phyloP scores from a whole-genome alignment of 1,140 invertebrate species.

The Archivesica marissinica region DNA sequence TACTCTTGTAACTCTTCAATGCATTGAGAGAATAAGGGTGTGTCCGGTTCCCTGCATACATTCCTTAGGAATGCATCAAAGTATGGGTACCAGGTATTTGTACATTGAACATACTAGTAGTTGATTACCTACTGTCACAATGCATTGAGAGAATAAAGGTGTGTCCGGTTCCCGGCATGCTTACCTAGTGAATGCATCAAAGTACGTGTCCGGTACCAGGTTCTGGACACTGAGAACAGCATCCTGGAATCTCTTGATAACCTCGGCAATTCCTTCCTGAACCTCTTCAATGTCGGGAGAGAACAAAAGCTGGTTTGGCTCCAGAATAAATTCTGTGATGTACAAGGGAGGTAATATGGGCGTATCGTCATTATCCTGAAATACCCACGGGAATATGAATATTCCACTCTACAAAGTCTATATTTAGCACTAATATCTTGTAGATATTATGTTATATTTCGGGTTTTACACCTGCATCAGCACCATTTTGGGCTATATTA shows the following conservation, averaged over 20 bases:
- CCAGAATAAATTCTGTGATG: slow-evolving; percentile 83
- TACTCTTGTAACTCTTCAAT: neutral
- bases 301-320: slow-evolving; percentile 82
- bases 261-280: slow-evolving; percentile 80
- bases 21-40: too few relatives aligned
- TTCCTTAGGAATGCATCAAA: slow-evolving; percentile 84
- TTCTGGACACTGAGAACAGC: slow-evolving; percentile 83
- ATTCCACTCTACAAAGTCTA: too few relatives aligned
- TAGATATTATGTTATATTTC: too few relatives aligned
- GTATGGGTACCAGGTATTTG: slow-evolving; percentile 83
- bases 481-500: too few relatives aligned
- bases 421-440: too few relatives aligned
- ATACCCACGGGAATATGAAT: neutral
- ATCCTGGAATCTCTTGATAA: slow-evolving; percentile 83
- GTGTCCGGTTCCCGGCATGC: neutral
- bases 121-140: too few relatives aligned
- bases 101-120: too few relatives aligned
- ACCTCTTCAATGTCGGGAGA: slow-evolving; percentile 82
- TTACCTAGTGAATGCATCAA: slow-evolving; percentile 84
- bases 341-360: slow-evolving; percentile 80
- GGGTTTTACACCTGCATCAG: too few relatives aligned
- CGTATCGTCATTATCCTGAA: slow-evolving; percentile 79
- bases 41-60: neutral
- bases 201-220: slow-evolving; percentile 83
- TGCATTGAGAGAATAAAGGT: too few relatives aligned